These are phyloP conservation scores for Smutsia temminckii DNA, from an alignment of 2,797 vertebrate species.

Conservation along the genomic window DNA sequence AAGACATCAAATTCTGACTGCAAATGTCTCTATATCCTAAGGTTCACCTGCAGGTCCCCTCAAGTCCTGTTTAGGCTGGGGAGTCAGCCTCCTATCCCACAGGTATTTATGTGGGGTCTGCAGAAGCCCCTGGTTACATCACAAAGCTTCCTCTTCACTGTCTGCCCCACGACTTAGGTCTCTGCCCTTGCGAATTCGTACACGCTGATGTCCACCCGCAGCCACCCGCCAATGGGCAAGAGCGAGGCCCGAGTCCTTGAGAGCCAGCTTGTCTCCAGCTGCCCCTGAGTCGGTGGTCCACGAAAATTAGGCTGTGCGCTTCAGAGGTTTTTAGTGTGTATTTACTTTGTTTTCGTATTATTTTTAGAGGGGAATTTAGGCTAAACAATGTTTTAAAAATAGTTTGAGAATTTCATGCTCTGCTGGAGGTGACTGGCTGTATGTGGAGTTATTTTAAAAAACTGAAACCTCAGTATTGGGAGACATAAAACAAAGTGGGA, in stretches of 20 bases:
- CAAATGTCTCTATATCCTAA: not conserved
- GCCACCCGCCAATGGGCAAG: not conserved
- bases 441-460: slow-evolving; percentile 24
- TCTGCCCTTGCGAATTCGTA: not conserved
- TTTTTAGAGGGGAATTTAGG: slow-evolving; percentile 21
- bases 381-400: slow-evolving; percentile 45
- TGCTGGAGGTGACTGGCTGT: not conserved
- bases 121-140: not conserved
- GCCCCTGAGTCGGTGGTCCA: not conserved
- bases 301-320: not conserved
- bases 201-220: not conserved
- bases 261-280: not conserved
- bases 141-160: not conserved
- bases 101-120: not conserved
- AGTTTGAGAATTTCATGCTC: not conserved
- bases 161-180: not conserved
- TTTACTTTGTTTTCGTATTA: not conserved
- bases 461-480: not conserved
- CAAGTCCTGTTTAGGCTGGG: not conserved
- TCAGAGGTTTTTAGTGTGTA: not conserved
- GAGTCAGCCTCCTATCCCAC: not conserved
- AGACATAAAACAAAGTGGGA: not conserved
- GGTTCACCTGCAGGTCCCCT: not conserved
- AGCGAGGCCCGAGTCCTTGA: too few relatives aligned
- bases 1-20: not conserved